A percentile compares a stretch with the other conserved stretches of the same genome.
Conservation (phyloP, 2,888 invertebrate species). For the Tiliacea citrago region DNA sequence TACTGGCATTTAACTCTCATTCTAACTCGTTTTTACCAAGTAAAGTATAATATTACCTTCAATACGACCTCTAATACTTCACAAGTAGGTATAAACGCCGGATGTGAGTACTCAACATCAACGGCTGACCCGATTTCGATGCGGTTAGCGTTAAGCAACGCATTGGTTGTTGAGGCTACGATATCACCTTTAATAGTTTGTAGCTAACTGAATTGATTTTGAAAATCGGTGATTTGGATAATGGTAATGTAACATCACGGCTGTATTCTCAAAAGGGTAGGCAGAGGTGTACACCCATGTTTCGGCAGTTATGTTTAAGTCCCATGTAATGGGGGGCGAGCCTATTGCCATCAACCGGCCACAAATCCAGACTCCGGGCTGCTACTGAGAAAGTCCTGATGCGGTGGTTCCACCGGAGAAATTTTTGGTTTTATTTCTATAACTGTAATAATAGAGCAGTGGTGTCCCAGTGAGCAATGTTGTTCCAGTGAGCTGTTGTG, state of each 20-base stretch:
- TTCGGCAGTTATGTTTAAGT: too few relatives aligned
- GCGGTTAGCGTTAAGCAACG: conserved; percentile 51
- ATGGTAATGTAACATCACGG: not conserved
- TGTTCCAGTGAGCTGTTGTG: too few relatives aligned
- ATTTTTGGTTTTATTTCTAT: too few relatives aligned
- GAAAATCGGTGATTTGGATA: not conserved
- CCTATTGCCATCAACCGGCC: too few relatives aligned
- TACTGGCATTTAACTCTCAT: not conserved
- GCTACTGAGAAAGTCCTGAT: too few relatives aligned
- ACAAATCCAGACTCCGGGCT: too few relatives aligned
- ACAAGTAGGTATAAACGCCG: conserved; percentile 26
- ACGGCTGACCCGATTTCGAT: conserved; percentile 53
- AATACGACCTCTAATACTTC: conserved; percentile 27
- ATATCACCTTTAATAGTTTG: conserved; percentile 20
- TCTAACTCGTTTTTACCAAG: not conserved
- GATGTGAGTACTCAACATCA: conserved; percentile 19
- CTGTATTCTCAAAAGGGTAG: too few relatives aligned
- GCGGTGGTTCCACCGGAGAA: too few relatives aligned
- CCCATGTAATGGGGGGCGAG: too few relatives aligned
- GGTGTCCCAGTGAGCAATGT: too few relatives aligned
- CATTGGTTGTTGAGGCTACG: conserved; percentile 19
- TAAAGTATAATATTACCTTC: conserved; percentile 31
- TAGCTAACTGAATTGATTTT: conserved; percentile 17
- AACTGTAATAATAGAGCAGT: too few relatives aligned
- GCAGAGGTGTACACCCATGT: too few relatives aligned